Percentiles rank a stretch among this genome's conserved stretches.
These are phyloP conservation scores for Paragorgia papillata DNA, from an alignment of 92 coral and sea anemone species.

Conservation along the genomic window DNA sequence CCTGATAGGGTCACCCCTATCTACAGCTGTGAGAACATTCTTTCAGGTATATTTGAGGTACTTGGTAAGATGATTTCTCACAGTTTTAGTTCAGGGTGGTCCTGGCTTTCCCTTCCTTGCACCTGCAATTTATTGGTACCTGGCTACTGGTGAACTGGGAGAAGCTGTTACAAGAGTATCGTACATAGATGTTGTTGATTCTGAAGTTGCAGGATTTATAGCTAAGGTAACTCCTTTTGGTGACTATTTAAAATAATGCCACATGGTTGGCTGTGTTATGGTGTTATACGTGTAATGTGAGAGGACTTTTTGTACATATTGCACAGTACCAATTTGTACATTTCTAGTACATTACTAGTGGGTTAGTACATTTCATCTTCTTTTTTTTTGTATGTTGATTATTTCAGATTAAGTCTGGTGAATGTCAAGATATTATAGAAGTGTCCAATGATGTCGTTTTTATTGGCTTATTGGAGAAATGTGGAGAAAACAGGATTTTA, in stretches of 20 bases:
- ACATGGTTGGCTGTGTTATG: not conserved
- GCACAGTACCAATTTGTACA: too few species aligned
- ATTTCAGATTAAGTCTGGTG: too few species aligned
- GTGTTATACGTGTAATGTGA: too few species aligned
- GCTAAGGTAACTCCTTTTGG: slow-evolving; percentile 21
- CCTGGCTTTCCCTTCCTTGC: slow-evolving; percentile 63
- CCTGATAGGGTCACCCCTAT: slow-evolving; percentile 21
- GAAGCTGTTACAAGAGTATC: slow-evolving; percentile 57
- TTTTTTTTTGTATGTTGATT: too few species aligned
- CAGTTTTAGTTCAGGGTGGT: slow-evolving; percentile 37
- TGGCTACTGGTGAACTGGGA: slow-evolving; percentile 55
- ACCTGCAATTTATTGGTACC: slow-evolving; percentile 56
- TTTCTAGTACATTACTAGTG: too few species aligned
- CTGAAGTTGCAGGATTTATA: slow-evolving; percentile 26
- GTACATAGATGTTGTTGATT: slow-evolving; percentile 37
- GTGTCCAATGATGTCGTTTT: too few species aligned
- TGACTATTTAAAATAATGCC: not conserved
- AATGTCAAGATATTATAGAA: too few species aligned
- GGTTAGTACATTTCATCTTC: too few species aligned
- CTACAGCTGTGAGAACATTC: slow-evolving; percentile 46
- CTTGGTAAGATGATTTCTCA: slow-evolving; percentile 58
- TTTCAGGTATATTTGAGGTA: slow-evolving; percentile 46
- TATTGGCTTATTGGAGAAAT: too few species aligned
- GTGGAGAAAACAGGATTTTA: too few species aligned
- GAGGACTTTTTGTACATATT: too few species aligned